phyloP scores from a whole-genome alignment of 2,113 vertebrate genomes.

The Phalacrocorax carbo region DNA sequence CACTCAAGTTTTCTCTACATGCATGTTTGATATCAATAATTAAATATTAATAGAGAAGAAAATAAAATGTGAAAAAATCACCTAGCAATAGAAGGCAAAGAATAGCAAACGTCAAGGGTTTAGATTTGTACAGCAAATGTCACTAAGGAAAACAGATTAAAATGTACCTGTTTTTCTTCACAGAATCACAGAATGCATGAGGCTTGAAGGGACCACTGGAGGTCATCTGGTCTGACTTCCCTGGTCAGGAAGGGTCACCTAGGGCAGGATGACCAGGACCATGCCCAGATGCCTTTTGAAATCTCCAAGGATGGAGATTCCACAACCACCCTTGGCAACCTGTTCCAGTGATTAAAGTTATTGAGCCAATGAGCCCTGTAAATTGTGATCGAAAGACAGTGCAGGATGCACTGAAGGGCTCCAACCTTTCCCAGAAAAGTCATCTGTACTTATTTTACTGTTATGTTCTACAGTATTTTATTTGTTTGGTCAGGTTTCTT shows the following conservation, averaged over 20 bases:
- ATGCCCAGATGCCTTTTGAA: not conserved
- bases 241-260: not conserved
- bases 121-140: not conserved
- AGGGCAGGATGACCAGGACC: not conserved
- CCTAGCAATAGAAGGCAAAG: not conserved
- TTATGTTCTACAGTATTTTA: not conserved
- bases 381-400: not conserved
- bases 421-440: not conserved
- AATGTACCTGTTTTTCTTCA: not conserved
- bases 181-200: not conserved
- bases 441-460: not conserved
- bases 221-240: not conserved
- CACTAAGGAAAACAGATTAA: not conserved
- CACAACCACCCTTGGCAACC: not conserved
- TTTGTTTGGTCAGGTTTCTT: not conserved
- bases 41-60: constrained; percentile 43
- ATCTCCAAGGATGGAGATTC: not conserved
- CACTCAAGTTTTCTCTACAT: constrained; percentile 53
- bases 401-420: not conserved
- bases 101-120: not conserved
- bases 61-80: not conserved
- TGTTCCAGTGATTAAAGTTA: not conserved
- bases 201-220: not conserved
- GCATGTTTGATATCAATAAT: constrained; percentile 18
- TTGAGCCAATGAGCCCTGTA: not conserved